phyloP scores from a whole-genome alignment of 2,113 vertebrate genomes.

The Cavia porcellus region DNA sequence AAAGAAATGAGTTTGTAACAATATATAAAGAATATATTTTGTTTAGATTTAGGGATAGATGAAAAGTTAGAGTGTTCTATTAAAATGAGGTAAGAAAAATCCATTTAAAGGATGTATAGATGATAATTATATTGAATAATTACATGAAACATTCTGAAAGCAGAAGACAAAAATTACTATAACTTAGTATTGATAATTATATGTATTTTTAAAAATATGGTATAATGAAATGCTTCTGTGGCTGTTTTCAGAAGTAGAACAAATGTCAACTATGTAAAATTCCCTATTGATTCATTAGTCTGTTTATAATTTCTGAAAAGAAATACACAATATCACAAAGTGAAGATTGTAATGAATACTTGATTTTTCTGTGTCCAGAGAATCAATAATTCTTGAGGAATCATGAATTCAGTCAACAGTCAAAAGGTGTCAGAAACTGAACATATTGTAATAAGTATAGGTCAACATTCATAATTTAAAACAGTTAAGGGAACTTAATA shows the following conservation, averaged over 20 bases:
- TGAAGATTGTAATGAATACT: not conserved
- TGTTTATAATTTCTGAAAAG: not conserved
- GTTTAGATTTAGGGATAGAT: not conserved
- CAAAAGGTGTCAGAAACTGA: not conserved
- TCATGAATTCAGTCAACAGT: not conserved
- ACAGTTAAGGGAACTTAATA: not conserved
- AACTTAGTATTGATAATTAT: slow-evolving; percentile 15
- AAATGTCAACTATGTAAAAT: not conserved
- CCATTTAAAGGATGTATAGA: not conserved
- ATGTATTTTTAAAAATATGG: not conserved
- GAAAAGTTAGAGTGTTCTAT: not conserved
- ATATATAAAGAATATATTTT: not conserved
- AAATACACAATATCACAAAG: not conserved
- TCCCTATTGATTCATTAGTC: not conserved
- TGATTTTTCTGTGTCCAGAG: not conserved
- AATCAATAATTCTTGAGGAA: not conserved
- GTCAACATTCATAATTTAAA: not conserved
- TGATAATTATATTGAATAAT: slow-evolving; percentile 7
- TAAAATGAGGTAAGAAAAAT: not conserved
- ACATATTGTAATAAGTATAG: not conserved
- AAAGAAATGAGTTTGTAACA: slow-evolving; percentile 21
- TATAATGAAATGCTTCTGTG: slow-evolving; percentile 17
- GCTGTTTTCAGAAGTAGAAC: not conserved
- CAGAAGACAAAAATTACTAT: not conserved
- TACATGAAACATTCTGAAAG: not conserved